These are phyloP conservation scores for Julus scandinavius DNA, from an alignment of 2,888 invertebrate genomes.

Conservation along the genomic window DNA sequence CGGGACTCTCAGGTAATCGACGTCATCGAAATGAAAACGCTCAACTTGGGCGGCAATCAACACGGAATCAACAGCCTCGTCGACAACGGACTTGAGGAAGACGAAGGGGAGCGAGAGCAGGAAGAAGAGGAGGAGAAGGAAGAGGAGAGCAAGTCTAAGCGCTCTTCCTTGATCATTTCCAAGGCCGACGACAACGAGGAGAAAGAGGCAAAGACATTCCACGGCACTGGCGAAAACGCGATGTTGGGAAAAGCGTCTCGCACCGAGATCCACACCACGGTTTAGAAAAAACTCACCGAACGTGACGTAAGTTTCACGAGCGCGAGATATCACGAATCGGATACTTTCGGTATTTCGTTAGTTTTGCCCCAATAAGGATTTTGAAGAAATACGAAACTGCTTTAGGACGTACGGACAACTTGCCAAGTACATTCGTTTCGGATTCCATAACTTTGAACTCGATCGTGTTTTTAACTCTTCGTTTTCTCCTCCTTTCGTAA, in stretches of 20 bases:
- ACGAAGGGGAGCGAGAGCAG: no score
- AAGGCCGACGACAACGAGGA: neutral
- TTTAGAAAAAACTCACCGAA: no score
- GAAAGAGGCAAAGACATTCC: neutral
- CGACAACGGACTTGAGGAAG: no score
- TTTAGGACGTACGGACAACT: no score
- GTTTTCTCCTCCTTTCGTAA: no score
- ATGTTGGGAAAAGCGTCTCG: neutral
- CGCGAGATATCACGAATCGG: no score
- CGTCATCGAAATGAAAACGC: conserved; percentile 40
- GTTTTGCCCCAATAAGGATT: neutral
- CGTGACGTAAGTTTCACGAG: no score
- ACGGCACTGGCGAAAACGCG: neutral
- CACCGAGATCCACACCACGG: conserved; percentile 50
- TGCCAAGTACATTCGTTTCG: no score
- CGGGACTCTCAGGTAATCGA: neutral
- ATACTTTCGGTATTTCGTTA: neutral
- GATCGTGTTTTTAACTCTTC: no score
- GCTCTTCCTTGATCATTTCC: neutral
- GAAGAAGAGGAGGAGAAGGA: neutral
- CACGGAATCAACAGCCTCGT: no score
- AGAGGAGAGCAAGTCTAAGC: neutral
- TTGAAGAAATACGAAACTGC: no score
- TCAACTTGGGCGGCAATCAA: neutral
- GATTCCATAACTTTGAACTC: neutral